These are phyloP conservation scores for Lutjanus erythropterus DNA, from an alignment of 2,113 vertebrate species.

Conservation along the genomic window DNA sequence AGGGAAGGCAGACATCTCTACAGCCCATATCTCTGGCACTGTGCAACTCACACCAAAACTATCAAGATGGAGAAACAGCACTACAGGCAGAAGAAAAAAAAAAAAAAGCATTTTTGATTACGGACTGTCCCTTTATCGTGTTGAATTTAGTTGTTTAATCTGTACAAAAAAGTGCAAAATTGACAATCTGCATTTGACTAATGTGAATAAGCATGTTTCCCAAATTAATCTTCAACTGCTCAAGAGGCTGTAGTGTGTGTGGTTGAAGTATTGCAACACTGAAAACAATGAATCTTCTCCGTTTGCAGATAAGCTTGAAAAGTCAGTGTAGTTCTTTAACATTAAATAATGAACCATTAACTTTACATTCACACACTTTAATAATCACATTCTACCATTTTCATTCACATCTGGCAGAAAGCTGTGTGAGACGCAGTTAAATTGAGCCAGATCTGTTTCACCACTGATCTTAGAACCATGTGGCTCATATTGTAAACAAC, in stretches of 20 bases:
- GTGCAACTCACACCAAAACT: too few species aligned
- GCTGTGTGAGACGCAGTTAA: neutral
- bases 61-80: too few species aligned
- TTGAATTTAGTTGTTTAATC: too few species aligned
- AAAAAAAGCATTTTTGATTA: too few species aligned
- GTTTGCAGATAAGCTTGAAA: neutral
- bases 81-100: too few species aligned
- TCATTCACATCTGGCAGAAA: neutral
- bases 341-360: neutral
- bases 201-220: neutral
- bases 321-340: neutral
- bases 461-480: neutral
- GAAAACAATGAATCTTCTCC: neutral
- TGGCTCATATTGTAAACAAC: constrained; percentile 26
- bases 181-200: too few species aligned
- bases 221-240: neutral
- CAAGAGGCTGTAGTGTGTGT: neutral
- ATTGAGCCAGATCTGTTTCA: constrained; percentile 5
- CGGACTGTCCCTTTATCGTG: too few species aligned
- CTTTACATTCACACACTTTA: neutral
- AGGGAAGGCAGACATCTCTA: too few species aligned
- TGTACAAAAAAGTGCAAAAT: too few species aligned
- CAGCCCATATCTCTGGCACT: too few species aligned
- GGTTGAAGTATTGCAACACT: neutral
- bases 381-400: neutral